Conservation (phyloP, 2,797 vertebrate species). For the Gambelia wislizenii region DNA sequence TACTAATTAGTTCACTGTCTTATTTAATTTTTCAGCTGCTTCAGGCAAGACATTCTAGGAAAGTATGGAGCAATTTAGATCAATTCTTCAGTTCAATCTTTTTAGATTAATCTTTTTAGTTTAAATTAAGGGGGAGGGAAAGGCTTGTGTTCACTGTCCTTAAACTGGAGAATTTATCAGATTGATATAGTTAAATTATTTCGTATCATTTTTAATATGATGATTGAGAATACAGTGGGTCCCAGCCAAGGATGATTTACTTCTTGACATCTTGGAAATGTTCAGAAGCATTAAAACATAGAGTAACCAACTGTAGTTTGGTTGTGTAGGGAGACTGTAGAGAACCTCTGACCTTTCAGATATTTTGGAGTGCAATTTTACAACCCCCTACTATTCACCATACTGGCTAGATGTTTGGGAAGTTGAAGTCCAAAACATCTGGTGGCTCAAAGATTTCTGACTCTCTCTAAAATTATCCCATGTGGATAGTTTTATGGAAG, state of each 20-base stretch:
- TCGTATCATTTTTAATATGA: slow-evolving; percentile 43
- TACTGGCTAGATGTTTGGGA: neutral
- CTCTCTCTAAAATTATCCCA: neutral
- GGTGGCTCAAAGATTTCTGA: neutral
- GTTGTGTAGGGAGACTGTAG: no score
- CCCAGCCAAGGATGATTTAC: slow-evolving; percentile 23
- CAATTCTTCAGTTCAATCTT: slow-evolving; percentile 37
- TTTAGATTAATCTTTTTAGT: neutral
- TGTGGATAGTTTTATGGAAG: neutral
- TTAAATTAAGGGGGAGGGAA: slow-evolving; percentile 23
- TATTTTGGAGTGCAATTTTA: no score
- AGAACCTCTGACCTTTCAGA: no score
- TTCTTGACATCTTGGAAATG: neutral
- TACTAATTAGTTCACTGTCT: slow-evolving; percentile 43
- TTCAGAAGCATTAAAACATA: neutral
- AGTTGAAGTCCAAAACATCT: neutral
- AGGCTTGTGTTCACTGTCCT: slow-evolving; percentile 35
- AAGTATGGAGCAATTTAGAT: slow-evolving; percentile 26
- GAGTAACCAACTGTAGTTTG: no score
- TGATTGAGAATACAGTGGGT: slow-evolving; percentile 29
- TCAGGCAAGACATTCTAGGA: slow-evolving; percentile 42
- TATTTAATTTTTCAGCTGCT: slow-evolving; percentile 45
- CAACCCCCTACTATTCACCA: no score
- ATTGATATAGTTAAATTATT: slow-evolving; percentile 43
- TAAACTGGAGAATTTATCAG: slow-evolving; percentile 34